Percentiles rank a stretch among this genome's conserved stretches.
phyloP scores from a whole-genome alignment of 2,797 vertebrate genomes.

The Coranthus polyacanthus region DNA sequence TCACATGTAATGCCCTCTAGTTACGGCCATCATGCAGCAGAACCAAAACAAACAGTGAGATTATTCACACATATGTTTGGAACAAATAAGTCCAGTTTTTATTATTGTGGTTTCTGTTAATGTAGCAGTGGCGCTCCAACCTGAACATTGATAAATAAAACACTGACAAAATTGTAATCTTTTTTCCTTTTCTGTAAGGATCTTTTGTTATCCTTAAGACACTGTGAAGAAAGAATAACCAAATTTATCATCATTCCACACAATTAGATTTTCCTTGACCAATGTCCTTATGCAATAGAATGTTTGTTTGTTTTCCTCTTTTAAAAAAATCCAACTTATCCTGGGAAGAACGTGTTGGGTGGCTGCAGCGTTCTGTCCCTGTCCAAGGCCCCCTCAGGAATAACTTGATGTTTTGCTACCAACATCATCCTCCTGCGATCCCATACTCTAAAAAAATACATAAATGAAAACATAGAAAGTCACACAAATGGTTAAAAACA shows the following conservation, averaged over 20 bases:
- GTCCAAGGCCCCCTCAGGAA: constrained; percentile 88
- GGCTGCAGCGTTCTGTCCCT: constrained; percentile 71
- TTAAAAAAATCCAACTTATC: constrained; percentile 82
- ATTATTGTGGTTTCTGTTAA: constrained; percentile 88
- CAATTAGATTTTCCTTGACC: constrained; percentile 87
- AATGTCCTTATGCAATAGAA: constrained; percentile 85
- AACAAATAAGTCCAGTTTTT: constrained; percentile 86
- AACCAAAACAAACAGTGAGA: constrained; percentile 79
- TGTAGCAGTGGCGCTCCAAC: constrained; percentile 91
- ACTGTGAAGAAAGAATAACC: constrained; percentile 87
- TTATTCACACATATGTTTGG: constrained; percentile 80
- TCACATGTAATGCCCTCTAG: constrained; percentile 68
- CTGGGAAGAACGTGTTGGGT: constrained; percentile 74
- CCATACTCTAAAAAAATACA: constrained; percentile 90
- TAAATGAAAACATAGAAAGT: background rate
- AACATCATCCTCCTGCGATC: constrained; percentile 98
- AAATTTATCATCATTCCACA: constrained; percentile 88
- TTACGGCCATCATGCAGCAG: constrained; percentile 77
- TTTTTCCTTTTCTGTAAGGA: constrained; percentile 75
- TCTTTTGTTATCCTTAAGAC: constrained; percentile 84
- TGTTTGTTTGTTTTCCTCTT: constrained; percentile 76
- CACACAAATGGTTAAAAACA: background rate
- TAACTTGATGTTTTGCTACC: constrained; percentile 99
- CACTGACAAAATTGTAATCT: constrained; percentile 90
- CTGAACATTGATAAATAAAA: constrained; percentile 97